Conservation (phyloP, 2,888 invertebrate species). For the Tolmerus cingulatus region DNA sequence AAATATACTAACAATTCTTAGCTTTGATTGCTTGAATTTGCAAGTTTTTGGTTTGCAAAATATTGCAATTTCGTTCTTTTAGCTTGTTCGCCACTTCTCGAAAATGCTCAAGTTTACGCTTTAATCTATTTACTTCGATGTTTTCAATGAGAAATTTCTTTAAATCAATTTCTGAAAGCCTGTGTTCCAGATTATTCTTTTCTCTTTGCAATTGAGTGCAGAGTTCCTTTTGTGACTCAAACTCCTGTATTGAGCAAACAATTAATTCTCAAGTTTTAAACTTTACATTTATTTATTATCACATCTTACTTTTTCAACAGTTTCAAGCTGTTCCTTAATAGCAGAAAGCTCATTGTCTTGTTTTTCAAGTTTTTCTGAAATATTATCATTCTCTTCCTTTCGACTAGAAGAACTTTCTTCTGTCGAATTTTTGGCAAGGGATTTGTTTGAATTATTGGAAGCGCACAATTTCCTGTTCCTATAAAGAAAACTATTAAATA, state of each 20-base stretch:
- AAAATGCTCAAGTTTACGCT: conserved; percentile 42
- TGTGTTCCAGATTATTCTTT: conserved; percentile 29
- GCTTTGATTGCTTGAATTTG: conserved; percentile 28
- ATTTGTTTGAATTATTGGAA: conserved; percentile 1
- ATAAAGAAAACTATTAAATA: not conserved
- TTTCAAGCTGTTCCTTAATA: not conserved
- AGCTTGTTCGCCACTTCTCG: not conserved
- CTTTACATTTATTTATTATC: too few relatives aligned
- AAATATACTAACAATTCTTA: conserved; percentile 34
- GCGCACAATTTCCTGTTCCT: not conserved
- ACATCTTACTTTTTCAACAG: conserved; percentile 14
- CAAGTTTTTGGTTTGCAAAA: conserved; percentile 13
- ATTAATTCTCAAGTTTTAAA: not conserved
- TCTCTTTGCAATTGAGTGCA: conserved; percentile 8
- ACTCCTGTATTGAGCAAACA: not conserved
- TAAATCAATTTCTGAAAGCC: conserved; percentile 33
- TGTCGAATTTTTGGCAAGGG: not conserved
- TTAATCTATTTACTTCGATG: conserved; percentile 44
- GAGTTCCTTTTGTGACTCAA: conserved; percentile 15
- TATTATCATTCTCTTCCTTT: not conserved
- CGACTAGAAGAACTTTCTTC: not conserved
- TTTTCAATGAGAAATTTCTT: conserved; percentile 32
- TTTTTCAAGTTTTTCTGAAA: not conserved
- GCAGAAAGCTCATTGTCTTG: conserved; percentile 5
- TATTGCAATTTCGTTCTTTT: conserved; percentile 32